phyloP scores from a whole-genome alignment of 2,113 vertebrate genomes.

The Pollachius pollachius region DNA sequence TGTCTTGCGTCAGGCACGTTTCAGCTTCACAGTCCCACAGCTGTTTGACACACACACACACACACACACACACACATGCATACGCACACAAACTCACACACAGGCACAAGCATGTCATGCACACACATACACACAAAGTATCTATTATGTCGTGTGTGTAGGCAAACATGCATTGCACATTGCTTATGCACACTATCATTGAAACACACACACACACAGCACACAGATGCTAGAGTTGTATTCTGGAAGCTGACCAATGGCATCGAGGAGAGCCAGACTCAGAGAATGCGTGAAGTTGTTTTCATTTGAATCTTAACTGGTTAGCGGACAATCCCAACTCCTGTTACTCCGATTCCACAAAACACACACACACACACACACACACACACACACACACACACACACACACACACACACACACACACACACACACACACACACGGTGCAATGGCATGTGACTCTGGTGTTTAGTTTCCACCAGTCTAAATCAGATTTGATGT shows the following conservation, averaged over 20 bases:
- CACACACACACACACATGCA: constrained; percentile 5
- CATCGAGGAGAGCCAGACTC: constrained; percentile 17
- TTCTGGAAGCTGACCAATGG: constrained; percentile 17
- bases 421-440: background rate
- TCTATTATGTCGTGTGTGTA: no score
- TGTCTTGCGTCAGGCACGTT: constrained; percentile 72
- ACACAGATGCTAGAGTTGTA: background rate
- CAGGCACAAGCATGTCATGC: no score
- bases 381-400: constrained; percentile 10
- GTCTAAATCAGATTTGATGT: constrained; percentile 15
- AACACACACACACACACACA: background rate
- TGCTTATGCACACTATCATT: background rate
- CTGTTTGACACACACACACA: constrained; percentile 4
- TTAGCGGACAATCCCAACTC: constrained; percentile 18
- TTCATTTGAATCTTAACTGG: constrained; percentile 53
- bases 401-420: constrained; percentile 1
- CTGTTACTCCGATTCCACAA: constrained; percentile 28
- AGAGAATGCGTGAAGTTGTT: constrained; percentile 33
- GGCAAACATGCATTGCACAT: no score
- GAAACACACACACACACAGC: background rate
- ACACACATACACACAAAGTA: no score
- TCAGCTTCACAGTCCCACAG: constrained; percentile 28
- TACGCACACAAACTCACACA: background rate
- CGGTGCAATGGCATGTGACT: constrained; percentile 51
- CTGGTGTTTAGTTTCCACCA: constrained; percentile 24